These are phyloP conservation scores for Stichopus horrens DNA, from an alignment of 53 echinoderm and acorn worm species.

Conservation along the genomic window DNA sequence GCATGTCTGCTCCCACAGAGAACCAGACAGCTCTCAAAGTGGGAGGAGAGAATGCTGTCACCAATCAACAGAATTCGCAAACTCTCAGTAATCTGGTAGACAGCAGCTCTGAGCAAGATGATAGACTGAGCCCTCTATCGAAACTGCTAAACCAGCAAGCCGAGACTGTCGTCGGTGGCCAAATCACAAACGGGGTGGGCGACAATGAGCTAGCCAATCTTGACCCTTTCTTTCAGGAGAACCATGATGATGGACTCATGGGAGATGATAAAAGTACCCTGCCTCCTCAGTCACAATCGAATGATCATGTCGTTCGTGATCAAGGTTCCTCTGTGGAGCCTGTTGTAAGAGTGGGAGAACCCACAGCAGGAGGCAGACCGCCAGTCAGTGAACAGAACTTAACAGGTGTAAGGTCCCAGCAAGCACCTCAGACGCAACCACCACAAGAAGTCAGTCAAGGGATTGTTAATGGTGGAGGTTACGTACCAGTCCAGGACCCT, in stretches of 20 bases:
- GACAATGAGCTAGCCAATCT: constrained; percentile 82
- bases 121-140: constrained; percentile 70
- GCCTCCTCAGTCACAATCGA: neutral
- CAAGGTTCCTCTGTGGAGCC: neutral
- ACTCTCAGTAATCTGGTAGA: constrained; percentile 18
- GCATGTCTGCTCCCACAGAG: constrained; percentile 34
- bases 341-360: neutral
- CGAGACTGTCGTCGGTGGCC: neutral
- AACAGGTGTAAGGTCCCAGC: neutral
- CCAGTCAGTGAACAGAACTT: neutral
- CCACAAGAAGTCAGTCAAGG: neutral
- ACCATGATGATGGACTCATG: neutral
- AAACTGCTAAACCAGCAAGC: constrained; percentile 66
- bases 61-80: neutral
- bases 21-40: neutral
- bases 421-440: neutral
- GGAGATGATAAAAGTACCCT: neutral
- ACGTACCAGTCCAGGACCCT: constrained; percentile 38
- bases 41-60: neutral
- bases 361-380: neutral
- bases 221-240: constrained; percentile 74
- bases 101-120: constrained; percentile 24
- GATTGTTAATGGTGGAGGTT: constrained; percentile 11
- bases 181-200: neutral
- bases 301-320: neutral